phyloP scores from a whole-genome alignment of 2,888 invertebrate genomes.

The Panzeria rudis region DNA sequence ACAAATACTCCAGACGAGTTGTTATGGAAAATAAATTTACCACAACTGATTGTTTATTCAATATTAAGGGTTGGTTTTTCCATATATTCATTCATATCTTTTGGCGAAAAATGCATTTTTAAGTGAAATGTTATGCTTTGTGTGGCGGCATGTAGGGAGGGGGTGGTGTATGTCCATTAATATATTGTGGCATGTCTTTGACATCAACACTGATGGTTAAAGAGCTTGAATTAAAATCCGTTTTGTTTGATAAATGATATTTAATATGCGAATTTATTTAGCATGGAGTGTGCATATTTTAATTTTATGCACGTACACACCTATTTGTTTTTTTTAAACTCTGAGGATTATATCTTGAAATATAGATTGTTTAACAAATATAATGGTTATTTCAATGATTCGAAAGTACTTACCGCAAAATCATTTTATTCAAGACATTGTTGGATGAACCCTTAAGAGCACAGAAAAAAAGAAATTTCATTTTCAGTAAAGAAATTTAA shows the following conservation, averaged over 20 bases:
- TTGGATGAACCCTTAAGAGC: too few species aligned
- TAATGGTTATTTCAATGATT: too few species aligned
- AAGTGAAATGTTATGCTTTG: neutral
- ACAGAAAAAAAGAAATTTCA: too few species aligned
- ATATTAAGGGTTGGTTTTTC: constrained; percentile 53
- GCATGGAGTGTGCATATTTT: neutral
- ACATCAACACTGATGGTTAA: constrained; percentile 5
- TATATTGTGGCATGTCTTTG: neutral
- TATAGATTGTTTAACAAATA: too few species aligned
- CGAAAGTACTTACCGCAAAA: too few species aligned
- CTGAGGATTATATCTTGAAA: too few species aligned
- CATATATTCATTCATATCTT: constrained; percentile 19
- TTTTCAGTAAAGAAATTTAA: too few species aligned
- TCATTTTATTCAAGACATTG: too few species aligned
- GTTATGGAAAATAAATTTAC: constrained; percentile 31
- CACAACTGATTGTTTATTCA: constrained; percentile 21
- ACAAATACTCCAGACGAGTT: constrained; percentile 36
- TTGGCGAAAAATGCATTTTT: constrained; percentile 54
- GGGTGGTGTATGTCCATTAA: neutral
- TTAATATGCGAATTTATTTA: neutral
- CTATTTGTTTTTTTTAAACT: too few species aligned
- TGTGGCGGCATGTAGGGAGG: neutral
- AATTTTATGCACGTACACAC: neutral
- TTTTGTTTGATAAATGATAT: neutral
- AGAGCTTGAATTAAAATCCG: constrained; percentile 30